These are phyloP conservation scores for Oriolus oriolus DNA, from an alignment of 2,113 vertebrate genomes.

Conservation along the genomic window DNA sequence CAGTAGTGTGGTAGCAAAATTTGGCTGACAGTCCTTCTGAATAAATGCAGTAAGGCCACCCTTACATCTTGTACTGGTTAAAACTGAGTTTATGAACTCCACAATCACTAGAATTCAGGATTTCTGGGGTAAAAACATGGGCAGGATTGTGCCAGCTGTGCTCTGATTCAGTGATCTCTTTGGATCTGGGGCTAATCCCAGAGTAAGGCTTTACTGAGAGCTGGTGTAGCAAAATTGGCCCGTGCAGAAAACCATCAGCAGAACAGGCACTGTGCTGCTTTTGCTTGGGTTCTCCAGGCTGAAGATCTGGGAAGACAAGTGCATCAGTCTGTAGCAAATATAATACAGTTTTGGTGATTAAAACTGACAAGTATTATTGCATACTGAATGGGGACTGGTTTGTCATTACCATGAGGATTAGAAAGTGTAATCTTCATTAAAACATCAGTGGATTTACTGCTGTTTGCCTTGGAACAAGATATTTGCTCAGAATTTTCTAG, in stretches of 20 bases:
- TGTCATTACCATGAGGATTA: conserved; percentile 1
- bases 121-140: background rate
- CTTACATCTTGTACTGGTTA: background rate
- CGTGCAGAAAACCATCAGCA: background rate
- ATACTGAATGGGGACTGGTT: background rate
- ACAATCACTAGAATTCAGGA: background rate
- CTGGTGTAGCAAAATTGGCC: background rate
- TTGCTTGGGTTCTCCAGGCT: background rate
- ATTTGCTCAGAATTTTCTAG: background rate
- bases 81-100: conserved; percentile 18
- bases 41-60: background rate
- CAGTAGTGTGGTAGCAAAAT: background rate
- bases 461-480: background rate
- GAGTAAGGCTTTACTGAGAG: background rate
- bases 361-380: conserved; percentile 36
- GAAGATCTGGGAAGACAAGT: background rate
- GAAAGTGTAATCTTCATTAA: conserved; percentile 22
- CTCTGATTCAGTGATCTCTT: background rate
- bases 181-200: background rate
- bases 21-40: background rate
- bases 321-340: background rate
- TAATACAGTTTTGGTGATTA: background rate
- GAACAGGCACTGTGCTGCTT: background rate
- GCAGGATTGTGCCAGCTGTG: background rate
- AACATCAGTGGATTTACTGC: conserved; percentile 13